A percentile compares a stretch with the other conserved stretches of the same genome.
Evolutionary conservation across 2,888 invertebrate species (phyloP).

Genomic region (Drosophila niveifrons): DNA sequence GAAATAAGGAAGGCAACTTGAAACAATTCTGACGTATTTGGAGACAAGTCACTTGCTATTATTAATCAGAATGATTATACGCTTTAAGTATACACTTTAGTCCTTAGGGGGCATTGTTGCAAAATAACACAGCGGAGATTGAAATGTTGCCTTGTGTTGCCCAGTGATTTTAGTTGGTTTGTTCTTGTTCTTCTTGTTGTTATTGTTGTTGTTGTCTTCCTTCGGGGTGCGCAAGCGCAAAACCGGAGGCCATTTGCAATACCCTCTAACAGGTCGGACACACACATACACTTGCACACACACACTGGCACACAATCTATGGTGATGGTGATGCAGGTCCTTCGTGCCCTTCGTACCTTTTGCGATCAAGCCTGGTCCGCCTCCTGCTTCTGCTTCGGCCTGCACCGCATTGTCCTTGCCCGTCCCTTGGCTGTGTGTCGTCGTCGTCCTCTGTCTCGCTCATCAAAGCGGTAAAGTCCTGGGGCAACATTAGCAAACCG

Average conservation of each 20-base stretch:
- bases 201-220: slow-evolving; percentile 28
- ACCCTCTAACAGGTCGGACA: slow-evolving; percentile 44
- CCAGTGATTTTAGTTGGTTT: slow-evolving; percentile 24
- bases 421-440: slow-evolving; percentile 24
- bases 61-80: slow-evolving; percentile 21
- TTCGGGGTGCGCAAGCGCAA: slow-evolving; percentile 72
- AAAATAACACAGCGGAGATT: slow-evolving; percentile 57
- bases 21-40: too few species aligned
- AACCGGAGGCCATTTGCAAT: slow-evolving; percentile 65
- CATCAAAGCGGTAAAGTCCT: slow-evolving; percentile 78
- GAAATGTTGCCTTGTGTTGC: slow-evolving; percentile 53
- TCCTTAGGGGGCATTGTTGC: slow-evolving; percentile 49
- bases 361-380: slow-evolving; percentile 55
- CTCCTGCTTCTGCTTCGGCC: not conserved
- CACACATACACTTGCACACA: slow-evolving; percentile 14
- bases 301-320: slow-evolving; percentile 7
- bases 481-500: slow-evolving; percentile 79
- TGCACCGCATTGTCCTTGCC: slow-evolving; percentile 50
- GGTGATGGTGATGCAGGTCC: too few species aligned
- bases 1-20: too few species aligned
- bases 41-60: not conserved
- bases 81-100: slow-evolving; percentile 37
- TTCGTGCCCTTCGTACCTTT: slow-evolving; percentile 39
- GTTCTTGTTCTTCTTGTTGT: slow-evolving; percentile 22
- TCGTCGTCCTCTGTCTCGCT: slow-evolving; percentile 55